Conservation (phyloP, 2,113 vertebrate species). For the Lanius collurio region DNA sequence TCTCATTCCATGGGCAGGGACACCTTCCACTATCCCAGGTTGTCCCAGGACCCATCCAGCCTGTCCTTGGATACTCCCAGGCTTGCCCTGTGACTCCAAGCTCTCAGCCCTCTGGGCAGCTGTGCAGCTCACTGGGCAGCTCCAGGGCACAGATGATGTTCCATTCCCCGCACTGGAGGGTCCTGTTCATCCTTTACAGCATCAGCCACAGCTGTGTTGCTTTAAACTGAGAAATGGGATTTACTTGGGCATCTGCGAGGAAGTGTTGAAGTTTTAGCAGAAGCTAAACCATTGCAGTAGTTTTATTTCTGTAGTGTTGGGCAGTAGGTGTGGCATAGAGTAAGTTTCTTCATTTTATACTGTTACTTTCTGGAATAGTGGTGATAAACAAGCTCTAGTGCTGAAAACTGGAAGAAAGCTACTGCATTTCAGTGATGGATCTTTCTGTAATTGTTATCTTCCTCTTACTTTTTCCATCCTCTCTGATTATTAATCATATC, state of each 20-base stretch:
- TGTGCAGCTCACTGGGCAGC: background rate
- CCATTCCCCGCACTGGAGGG: background rate
- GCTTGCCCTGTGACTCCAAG: background rate
- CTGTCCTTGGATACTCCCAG: background rate
- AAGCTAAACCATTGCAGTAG: background rate
- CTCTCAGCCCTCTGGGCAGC: background rate
- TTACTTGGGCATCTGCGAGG: background rate
- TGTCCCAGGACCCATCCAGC: background rate
- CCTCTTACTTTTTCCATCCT: background rate
- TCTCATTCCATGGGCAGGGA: background rate
- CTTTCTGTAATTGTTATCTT: background rate
- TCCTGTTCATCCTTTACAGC: accelerated
- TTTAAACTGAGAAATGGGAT: background rate
- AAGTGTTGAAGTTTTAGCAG: background rate
- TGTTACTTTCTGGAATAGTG: background rate
- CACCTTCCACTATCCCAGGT: background rate
- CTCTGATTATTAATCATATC: background rate
- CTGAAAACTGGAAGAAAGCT: background rate
- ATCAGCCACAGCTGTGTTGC: background rate
- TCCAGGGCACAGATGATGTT: background rate
- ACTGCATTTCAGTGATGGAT: background rate
- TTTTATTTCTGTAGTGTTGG: background rate
- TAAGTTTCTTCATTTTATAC: background rate
- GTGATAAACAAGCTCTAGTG: background rate
- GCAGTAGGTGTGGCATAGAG: background rate